These are phyloP conservation scores for Protodeltote pygarga DNA, from an alignment of 2,888 invertebrate genomes.

Conservation along the genomic window DNA sequence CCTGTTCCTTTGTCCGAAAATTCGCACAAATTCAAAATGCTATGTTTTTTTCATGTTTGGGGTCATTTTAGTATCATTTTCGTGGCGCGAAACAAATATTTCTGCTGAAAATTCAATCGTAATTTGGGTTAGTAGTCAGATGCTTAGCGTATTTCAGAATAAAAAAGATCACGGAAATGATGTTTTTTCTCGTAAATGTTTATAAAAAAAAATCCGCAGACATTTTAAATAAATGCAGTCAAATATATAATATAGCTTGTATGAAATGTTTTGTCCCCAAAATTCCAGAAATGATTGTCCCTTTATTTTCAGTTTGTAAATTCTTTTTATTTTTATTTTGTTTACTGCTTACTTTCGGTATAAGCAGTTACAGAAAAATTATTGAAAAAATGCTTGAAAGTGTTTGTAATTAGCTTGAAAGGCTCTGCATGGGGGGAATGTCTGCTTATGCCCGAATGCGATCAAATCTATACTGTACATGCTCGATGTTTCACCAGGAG, in stretches of 20 bases:
- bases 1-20: slow-evolving; percentile 36
- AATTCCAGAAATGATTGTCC: background rate
- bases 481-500: slow-evolving; percentile 78
- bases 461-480: slow-evolving; percentile 75
- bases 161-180: no score
- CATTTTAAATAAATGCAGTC: no score
- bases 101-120: no score
- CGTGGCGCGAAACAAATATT: no score
- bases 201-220: no score
- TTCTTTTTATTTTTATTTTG: background rate
- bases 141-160: no score
- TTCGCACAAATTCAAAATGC: slow-evolving; percentile 1
- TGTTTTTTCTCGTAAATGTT: no score
- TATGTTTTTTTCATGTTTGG: background rate
- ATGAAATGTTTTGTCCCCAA: background rate
- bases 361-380: slow-evolving; percentile 10
- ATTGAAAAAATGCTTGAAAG: slow-evolving; percentile 9
- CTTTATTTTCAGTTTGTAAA: background rate
- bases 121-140: no score
- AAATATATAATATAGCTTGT: no score
- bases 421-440: slow-evolving; percentile 62
- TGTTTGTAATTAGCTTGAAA: no score
- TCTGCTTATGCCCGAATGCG: slow-evolving; percentile 47
- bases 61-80: no score
- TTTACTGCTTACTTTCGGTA: slow-evolving; percentile 12